Percentiles rank a stretch among this genome's conserved stretches.
These are phyloP conservation scores for Malurus alboscapulatus DNA, from an alignment of 2,113 vertebrate genomes.

Conservation along the genomic window DNA sequence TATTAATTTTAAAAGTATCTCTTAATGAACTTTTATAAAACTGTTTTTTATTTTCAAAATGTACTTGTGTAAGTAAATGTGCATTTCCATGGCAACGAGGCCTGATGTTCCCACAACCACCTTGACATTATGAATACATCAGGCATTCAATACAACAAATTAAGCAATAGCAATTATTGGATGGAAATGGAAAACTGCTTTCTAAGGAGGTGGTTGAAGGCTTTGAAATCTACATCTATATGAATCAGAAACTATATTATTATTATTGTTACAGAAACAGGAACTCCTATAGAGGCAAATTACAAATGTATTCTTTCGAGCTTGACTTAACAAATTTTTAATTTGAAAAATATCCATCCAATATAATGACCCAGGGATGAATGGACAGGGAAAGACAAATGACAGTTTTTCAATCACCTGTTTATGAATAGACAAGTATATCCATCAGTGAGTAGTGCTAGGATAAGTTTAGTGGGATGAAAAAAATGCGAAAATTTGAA, in stretches of 20 bases:
- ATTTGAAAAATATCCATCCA: background rate
- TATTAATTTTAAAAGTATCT: background rate
- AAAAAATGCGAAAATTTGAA: background rate
- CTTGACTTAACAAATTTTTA: background rate
- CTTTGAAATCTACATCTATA: background rate
- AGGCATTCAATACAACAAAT: background rate
- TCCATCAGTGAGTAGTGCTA: background rate
- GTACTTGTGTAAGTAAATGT: background rate
- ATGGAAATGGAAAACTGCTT: background rate
- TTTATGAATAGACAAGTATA: background rate
- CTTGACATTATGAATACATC: background rate
- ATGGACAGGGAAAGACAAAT: background rate
- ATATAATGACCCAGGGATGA: background rate
- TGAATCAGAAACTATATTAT: background rate
- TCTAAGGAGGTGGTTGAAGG: background rate
- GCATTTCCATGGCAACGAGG: background rate
- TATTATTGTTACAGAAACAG: background rate
- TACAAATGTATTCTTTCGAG: background rate
- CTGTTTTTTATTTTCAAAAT: background rate
- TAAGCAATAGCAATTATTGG: background rate
- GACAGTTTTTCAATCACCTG: background rate
- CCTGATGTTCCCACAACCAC: background rate
- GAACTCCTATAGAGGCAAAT: background rate
- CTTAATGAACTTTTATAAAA: background rate
- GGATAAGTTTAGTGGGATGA: background rate